Evolutionary conservation across 2,888 invertebrate genomes (phyloP).

Genomic region (Atethmia centrago): DNA sequence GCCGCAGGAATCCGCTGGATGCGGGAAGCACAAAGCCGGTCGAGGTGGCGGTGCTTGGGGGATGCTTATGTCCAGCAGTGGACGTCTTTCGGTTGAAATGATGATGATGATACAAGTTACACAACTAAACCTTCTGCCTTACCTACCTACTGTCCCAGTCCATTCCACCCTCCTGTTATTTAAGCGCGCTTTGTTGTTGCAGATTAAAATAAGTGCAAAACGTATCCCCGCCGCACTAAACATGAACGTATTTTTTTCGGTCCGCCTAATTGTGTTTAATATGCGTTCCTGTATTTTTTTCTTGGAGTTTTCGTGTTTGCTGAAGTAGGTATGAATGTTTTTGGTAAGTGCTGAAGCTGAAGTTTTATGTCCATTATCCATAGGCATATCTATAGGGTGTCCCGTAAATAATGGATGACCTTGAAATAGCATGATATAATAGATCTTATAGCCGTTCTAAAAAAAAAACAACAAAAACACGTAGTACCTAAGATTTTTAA

Average conservation of each 20-base stretch:
- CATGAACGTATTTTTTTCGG: slow-evolving; percentile 59
- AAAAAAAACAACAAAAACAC: too few relatives aligned
- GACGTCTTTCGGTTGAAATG: too few relatives aligned
- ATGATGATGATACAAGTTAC: neutral
- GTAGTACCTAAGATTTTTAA: too few relatives aligned
- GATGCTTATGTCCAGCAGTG: too few relatives aligned
- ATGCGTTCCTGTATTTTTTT: slow-evolving; percentile 62
- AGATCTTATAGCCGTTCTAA: too few relatives aligned
- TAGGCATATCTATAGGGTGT: too few relatives aligned
- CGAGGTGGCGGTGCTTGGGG: too few relatives aligned
- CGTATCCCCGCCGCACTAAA: slow-evolving; percentile 57
- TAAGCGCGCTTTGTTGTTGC: slow-evolving; percentile 64
- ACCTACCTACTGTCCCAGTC: neutral
- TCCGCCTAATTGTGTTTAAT: slow-evolving; percentile 67
- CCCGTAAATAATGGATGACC: too few relatives aligned
- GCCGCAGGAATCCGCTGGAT: too few relatives aligned
- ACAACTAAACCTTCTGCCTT: slow-evolving; percentile 20
- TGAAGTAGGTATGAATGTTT: slow-evolving; percentile 42
- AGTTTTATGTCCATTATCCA: neutral
- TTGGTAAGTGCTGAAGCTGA: slow-evolving; percentile 7
- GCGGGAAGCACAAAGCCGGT: too few relatives aligned
- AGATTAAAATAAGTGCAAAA: slow-evolving; percentile 68
- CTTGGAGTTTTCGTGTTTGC: neutral
- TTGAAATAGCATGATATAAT: too few relatives aligned
- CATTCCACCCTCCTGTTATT: slow-evolving; percentile 61